Base-by-base conservation (phyloP, 2,797 vertebrate species). In the Anableps anableps region DNA sequence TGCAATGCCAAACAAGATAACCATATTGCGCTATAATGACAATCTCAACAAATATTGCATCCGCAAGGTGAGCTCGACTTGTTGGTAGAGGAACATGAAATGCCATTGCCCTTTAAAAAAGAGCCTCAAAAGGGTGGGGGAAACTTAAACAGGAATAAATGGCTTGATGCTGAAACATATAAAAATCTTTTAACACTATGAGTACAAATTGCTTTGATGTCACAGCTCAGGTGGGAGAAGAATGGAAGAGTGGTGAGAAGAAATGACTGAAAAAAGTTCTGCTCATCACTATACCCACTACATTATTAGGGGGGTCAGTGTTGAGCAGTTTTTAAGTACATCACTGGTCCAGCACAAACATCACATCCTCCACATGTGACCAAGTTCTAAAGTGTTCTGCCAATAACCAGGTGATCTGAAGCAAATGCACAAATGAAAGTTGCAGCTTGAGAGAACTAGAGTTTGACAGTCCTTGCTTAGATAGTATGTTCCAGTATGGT, bases 11-110 rank as follows among this genome's bases (percentile, higher is more conserved):
- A 99, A 88, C 88, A 99, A 99, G 94, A 97, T 99, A 47, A 97
- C 97, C 26, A 95, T 99, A 80, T 95, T 99, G 77, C 96, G 98
- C 34, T 99, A 98, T 95, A 99, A 99, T 0, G 98, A 99, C 85
- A 98, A 96, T 91, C 96, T 99, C 82, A 97, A 96, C 96, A 99
- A 98, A 87, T 99, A 97, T 94, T 99, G 98, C 90, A 99, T 99
- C 88, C 96, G 99, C 81, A 99, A 99, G 96, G 99, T 86, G 68
- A 83, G 78, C 72, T 0, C 6, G 38, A 64, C n/a, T 34, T 16
- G 17, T 1, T 48, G 2, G 43, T 3, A 45, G 53, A 62, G 45
- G 5, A 29, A 50, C 29, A 36, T 7, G 19, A 21, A 1, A 29
- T 38, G 58, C n/a, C n/a, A n/a, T n/a, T n/a, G n/a, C n/a, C n/a